Evolutionary conservation across 2,888 invertebrate genomes (phyloP).

Genomic region (Lumbricus terrestris): DNA sequence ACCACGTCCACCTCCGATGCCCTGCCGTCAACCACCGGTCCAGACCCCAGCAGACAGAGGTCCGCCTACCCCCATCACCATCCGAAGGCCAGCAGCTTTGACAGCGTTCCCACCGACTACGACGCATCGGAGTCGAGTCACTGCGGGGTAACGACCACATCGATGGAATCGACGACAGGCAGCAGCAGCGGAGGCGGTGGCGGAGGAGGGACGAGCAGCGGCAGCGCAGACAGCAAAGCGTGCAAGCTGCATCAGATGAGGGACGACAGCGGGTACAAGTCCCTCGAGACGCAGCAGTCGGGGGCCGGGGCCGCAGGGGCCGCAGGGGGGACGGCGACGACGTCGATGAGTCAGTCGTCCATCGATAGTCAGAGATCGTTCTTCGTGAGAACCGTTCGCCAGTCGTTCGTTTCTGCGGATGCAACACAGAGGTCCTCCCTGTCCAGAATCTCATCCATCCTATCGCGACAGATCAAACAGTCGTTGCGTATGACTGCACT

Average conservation of each 20-base stretch:
- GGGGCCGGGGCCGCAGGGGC: background rate
- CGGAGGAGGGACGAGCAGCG: slow-evolving; percentile 59
- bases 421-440: background rate
- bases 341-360: background rate
- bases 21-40: background rate
- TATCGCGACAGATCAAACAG: background rate
- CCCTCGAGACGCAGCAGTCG: slow-evolving; percentile 57
- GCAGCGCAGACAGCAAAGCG: slow-evolving; percentile 58
- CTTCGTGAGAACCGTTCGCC: background rate
- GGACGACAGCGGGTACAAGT: slow-evolving; percentile 55
- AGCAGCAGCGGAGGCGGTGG: slow-evolving; percentile 61
- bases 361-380: background rate
- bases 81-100: slow-evolving; percentile 59
- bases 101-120: slow-evolving; percentile 61
- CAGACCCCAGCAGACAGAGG: background rate
- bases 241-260: slow-evolving; percentile 56
- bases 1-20: no score
- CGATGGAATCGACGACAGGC: slow-evolving; percentile 59
- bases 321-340: no score
- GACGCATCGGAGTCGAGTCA: slow-evolving; percentile 62
- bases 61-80: background rate
- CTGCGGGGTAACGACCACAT: slow-evolving; percentile 61
- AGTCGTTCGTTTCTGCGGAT: background rate
- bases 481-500: background rate
- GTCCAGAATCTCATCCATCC: background rate